These are phyloP conservation scores for Flabesymbios commensalis DNA, from an alignment of 2,888 invertebrate species.

Conservation along the genomic window DNA sequence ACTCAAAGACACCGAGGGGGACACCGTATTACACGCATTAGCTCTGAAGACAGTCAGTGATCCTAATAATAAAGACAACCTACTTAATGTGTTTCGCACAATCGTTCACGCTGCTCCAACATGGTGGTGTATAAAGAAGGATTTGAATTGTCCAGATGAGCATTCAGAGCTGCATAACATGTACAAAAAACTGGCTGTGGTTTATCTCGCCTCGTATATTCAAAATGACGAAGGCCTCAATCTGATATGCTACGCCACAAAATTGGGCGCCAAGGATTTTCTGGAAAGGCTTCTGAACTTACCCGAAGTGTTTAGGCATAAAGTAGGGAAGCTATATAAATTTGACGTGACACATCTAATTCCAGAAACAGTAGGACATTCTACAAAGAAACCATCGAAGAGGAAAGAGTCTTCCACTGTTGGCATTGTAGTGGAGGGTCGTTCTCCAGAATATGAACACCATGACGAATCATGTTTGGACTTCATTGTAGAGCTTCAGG, in stretches of 20 bases:
- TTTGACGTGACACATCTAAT: conserved; percentile 48
- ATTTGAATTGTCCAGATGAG: conserved; percentile 39
- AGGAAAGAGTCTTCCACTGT: neutral
- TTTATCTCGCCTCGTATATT: conserved; percentile 41
- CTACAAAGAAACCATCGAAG: neutral
- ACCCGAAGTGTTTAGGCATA: conserved; percentile 43
- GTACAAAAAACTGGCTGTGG: conserved; percentile 39
- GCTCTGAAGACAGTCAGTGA: conserved; percentile 37
- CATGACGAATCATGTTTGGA: conserved; percentile 46
- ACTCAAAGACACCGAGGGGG: conserved; percentile 40
- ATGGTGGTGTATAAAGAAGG: conserved; percentile 50
- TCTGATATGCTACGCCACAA: conserved; percentile 46
- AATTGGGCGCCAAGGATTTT: conserved; percentile 43
- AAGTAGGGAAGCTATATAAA: conserved; percentile 11
- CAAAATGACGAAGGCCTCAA: conserved; percentile 43
- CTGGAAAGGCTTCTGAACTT: conserved; percentile 44
- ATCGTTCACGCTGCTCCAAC: conserved; percentile 25
- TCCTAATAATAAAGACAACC: conserved; percentile 22
- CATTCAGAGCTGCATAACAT: conserved; percentile 32
- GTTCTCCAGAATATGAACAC: neutral
- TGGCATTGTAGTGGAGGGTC: neutral
- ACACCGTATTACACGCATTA: conserved; percentile 50
- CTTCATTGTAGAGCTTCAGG: conserved; percentile 42
- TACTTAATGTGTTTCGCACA: conserved; percentile 30
- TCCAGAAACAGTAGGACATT: conserved; percentile 21